A percentile compares a stretch with the other conserved stretches of the same genome.
Conservation (phyloP, 2,888 invertebrate genomes). For the Marasmarcha lunaedactyla region DNA sequence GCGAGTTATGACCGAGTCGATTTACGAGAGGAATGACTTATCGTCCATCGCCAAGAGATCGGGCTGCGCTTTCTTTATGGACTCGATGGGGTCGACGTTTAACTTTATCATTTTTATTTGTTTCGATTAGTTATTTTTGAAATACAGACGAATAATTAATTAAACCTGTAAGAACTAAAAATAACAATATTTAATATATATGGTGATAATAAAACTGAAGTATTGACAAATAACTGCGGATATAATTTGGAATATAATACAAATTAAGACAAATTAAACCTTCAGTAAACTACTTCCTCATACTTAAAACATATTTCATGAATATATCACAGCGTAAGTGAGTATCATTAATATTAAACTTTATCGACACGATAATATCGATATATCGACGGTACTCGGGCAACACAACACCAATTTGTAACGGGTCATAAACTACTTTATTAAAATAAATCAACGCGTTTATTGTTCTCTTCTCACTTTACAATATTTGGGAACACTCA, state of each 20-base stretch:
- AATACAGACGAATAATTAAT: too few relatives aligned
- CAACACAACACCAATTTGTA: slow-evolving; percentile 63
- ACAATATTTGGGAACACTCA: slow-evolving; percentile 4
- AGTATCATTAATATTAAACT: slow-evolving; percentile 43
- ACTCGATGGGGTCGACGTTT: slow-evolving; percentile 17
- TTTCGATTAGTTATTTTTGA: too few relatives aligned
- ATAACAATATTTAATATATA: too few relatives aligned
- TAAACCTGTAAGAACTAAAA: too few relatives aligned
- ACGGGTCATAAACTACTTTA: slow-evolving; percentile 62
- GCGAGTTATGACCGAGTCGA: slow-evolving; percentile 57
- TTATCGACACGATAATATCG: slow-evolving; percentile 52
- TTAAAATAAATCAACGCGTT: slow-evolving; percentile 63
- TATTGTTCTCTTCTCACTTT: slow-evolving; percentile 64
- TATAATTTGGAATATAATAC: slow-evolving; percentile 2
- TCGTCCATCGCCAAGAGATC: slow-evolving; percentile 28
- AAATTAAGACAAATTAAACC: background rate
- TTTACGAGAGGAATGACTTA: slow-evolving; percentile 57
- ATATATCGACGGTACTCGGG: slow-evolving; percentile 19
- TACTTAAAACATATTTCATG: background rate
- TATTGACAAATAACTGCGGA: background rate
- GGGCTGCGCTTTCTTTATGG: slow-evolving; percentile 26
- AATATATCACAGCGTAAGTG: slow-evolving; percentile 6
- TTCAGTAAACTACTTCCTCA: slow-evolving; percentile 1
- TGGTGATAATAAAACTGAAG: too few relatives aligned
- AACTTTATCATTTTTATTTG: too few relatives aligned